Percentiles rank a stretch among this genome's conserved stretches.
These are phyloP conservation scores for Dolomedes plantarius DNA, from an alignment of 2,888 invertebrate species.

Conservation along the genomic window DNA sequence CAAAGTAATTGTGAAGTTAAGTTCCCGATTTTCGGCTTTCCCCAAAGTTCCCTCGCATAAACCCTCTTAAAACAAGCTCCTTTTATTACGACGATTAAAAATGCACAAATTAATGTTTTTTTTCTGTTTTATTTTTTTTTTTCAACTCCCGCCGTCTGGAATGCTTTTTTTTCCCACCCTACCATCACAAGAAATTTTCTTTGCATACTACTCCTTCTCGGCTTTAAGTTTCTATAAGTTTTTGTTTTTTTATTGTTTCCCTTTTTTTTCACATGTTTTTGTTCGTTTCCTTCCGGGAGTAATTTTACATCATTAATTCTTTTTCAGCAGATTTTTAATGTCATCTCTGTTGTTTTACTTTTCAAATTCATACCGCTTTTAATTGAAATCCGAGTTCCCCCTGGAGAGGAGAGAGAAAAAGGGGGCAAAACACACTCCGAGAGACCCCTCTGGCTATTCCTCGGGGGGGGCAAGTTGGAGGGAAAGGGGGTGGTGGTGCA, in stretches of 20 bases:
- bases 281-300: slow-evolving; percentile 12
- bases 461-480: neutral
- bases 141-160: neutral
- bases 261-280: slow-evolving; percentile 46
- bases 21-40: too few relatives aligned
- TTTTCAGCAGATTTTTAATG: slow-evolving; percentile 6
- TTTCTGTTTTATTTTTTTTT: neutral
- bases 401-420: neutral
- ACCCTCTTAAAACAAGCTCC: slow-evolving; percentile 19
- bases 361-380: slow-evolving; percentile 47
- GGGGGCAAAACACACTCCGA: neutral
- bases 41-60: too few relatives aligned
- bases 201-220: too few relatives aligned
- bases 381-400: slow-evolving; percentile 41
- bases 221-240: neutral
- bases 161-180: neutral
- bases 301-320: slow-evolving; percentile 59
- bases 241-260: slow-evolving; percentile 24
- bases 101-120: slow-evolving; percentile 44
- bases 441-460: neutral
- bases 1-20: too few relatives aligned
- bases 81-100: slow-evolving; percentile 52
- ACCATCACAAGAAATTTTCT: too few relatives aligned
- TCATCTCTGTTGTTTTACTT: slow-evolving; percentile 35
- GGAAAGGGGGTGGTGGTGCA: neutral